phyloP scores from a whole-genome alignment of 2,113 vertebrate species.

The Heloderma charlesbogerti region DNA sequence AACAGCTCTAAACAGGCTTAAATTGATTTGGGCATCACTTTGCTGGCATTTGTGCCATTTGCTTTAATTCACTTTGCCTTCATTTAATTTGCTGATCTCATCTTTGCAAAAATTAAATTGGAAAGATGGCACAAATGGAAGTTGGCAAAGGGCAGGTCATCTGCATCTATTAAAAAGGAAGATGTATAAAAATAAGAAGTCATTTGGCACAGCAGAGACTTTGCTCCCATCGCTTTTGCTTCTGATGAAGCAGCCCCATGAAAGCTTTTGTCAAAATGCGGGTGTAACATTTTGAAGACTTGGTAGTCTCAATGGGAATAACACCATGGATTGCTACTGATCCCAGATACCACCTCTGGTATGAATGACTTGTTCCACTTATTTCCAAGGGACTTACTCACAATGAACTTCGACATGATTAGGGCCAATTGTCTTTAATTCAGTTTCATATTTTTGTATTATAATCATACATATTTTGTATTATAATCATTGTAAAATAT shows the following conservation, averaged over 20 bases:
- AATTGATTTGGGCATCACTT: slow-evolving; percentile 3
- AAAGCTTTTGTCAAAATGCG: neutral
- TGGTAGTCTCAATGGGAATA: too few species aligned
- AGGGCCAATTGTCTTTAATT: too few species aligned
- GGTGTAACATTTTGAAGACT: too few species aligned
- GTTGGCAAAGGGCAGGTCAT: slow-evolving; percentile 9
- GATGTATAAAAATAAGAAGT: neutral
- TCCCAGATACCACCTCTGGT: too few species aligned
- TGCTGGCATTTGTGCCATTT: neutral
- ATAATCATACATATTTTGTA: too few species aligned
- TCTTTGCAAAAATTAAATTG: neutral
- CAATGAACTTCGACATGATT: too few species aligned
- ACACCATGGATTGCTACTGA: too few species aligned
- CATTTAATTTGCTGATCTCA: neutral
- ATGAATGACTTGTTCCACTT: too few species aligned
- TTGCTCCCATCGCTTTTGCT: neutral
- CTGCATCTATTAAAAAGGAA: neutral
- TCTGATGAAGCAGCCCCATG: neutral
- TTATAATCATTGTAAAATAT: too few species aligned
- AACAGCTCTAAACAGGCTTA: neutral
- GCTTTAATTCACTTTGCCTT: neutral
- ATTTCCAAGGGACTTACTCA: too few species aligned
- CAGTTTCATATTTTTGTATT: too few species aligned
- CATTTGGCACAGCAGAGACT: neutral
- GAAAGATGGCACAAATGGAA: neutral